Evolutionary conservation across 2,797 vertebrate species (phyloP).

Genomic region (Falco concolor): DNA sequence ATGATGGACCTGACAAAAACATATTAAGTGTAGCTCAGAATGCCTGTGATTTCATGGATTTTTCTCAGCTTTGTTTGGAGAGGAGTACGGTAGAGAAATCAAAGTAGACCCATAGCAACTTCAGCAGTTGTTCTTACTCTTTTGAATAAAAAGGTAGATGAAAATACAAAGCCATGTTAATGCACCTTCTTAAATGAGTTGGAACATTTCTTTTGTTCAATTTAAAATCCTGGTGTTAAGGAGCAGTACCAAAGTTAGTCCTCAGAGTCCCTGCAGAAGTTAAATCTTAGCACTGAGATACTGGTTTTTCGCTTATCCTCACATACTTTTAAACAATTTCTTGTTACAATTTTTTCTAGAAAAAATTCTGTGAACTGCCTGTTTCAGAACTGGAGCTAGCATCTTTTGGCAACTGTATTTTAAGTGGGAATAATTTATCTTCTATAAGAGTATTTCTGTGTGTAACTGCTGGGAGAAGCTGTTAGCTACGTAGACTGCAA

Average conservation of each 20-base stretch:
- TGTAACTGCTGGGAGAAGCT: background rate
- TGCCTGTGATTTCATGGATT: background rate
- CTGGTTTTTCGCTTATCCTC: background rate
- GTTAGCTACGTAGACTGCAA: background rate
- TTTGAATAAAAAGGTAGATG: background rate
- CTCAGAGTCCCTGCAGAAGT: background rate
- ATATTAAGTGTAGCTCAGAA: background rate
- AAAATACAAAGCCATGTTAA: background rate
- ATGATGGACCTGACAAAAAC: background rate
- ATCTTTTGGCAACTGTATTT: background rate
- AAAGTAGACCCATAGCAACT: background rate
- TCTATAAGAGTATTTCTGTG: background rate
- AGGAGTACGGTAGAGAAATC: background rate
- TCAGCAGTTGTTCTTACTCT: background rate
- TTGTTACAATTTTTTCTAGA: background rate
- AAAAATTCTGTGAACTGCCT: background rate
- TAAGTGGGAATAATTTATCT: background rate
- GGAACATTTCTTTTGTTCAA: background rate
- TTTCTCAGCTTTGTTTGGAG: background rate
- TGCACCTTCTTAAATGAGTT: background rate
- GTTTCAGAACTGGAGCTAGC: background rate
- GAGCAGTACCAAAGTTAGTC: background rate
- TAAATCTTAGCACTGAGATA: background rate
- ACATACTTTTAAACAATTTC: background rate
- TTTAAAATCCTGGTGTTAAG: background rate